These are phyloP conservation scores for Tachina fera DNA, from an alignment of 2,888 invertebrate species.

Conservation along the genomic window DNA sequence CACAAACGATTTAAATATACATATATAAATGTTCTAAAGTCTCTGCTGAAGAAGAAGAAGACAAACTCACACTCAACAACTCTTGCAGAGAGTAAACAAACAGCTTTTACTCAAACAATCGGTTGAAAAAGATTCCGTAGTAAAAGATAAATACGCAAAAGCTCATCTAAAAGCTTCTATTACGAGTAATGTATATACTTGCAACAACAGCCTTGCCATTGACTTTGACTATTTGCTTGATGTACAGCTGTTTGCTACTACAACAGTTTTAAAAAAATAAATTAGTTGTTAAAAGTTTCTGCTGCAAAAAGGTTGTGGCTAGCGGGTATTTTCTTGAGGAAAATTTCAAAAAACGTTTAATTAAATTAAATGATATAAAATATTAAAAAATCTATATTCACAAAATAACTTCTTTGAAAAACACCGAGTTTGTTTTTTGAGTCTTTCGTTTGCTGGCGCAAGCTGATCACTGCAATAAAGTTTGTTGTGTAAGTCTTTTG, in stretches of 20 bases:
- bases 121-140: background rate
- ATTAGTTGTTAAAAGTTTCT: constrained; percentile 63
- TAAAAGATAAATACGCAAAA: constrained; percentile 1
- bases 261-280: constrained; percentile 42
- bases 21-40: background rate
- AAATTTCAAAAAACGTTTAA: constrained; percentile 3
- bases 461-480: background rate
- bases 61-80: background rate
- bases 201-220: constrained; percentile 73
- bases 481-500: constrained; percentile 57
- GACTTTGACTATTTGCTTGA: constrained; percentile 58
- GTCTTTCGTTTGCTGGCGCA: constrained; percentile 50
- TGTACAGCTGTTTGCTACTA: constrained; percentile 51
- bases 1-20: background rate
- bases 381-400: background rate
- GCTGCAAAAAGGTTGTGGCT: constrained; percentile 62
- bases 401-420: background rate
- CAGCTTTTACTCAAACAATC: constrained; percentile 57
- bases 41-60: background rate
- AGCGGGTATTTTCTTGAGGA: constrained; percentile 4
- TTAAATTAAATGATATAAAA: constrained; percentile 4
- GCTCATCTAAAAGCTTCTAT: constrained; percentile 36
- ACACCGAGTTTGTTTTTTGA: constrained; percentile 35
- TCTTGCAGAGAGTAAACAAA: background rate
- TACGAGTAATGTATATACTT: background rate